Evolutionary conservation across 2,797 vertebrate genomes (phyloP), one percentile per base, ranked within the genome.

Genomic region (Oreochromis grahami): DNA sequence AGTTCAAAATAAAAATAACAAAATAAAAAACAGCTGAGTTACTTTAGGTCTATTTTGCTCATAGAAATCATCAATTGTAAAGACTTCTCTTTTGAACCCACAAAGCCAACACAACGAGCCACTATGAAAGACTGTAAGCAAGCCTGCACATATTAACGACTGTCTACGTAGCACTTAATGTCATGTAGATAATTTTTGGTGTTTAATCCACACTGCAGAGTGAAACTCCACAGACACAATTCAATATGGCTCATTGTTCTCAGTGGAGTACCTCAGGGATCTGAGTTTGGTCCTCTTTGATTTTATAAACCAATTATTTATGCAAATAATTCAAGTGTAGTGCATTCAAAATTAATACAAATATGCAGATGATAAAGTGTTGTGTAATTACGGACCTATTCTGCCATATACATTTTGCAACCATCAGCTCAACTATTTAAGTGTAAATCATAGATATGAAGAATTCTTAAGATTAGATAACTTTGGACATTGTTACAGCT

Each of bases 251-350:
- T 45, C 52, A 0, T 5, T 80, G 21, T 76, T 11, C 17, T 74
- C n/a, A 81, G 29, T 29, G 24, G 76, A 78, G 70, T 72, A 24
- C 4, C 60, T 79, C 80, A 85, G n/a, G 76, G 78, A 19, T 82
- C 52, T 80, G 32, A 82, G n/a, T 36, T 85, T 32, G 21, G 65
- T 0, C 52, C 34, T 6, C 21, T 65, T 19, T 11, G 6, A 50
- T 7, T 51, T 17, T 32, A 50, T 10, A 3, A 29, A 26, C 26
- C 26, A 26, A 29, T 29, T 29, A 29, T 74, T 48, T 50, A 21
- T 55, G 58, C 13, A 79, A 50, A 63, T 48, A 48, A 72, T 48
- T 48, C 15, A 29, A 29, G 68, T 48, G 17, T 72, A 48, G 24
- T 1, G 0, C 15, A 29, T 48, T 0, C 2, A 17, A 26, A 48